Evolutionary conservation across 2,113 vertebrate genomes (phyloP), one percentile per base, ranked within the genome.

Genomic region (Pachycephala philippinensis): DNA sequence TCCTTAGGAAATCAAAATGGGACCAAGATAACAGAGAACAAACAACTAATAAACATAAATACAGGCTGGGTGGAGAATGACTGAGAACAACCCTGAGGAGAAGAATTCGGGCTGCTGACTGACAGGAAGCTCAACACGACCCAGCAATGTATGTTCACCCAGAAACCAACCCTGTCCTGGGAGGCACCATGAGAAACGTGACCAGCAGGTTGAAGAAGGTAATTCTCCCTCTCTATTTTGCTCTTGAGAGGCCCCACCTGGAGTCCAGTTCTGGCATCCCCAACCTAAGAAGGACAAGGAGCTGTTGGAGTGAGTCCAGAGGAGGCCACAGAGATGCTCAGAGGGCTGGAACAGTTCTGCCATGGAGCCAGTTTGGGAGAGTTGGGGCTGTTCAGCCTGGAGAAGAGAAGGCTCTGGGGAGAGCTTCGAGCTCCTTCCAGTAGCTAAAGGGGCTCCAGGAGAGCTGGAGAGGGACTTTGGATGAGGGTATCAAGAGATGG

Each of bases 151-250:
- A 30, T 35, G 26, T 18, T 60, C 31, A 35, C 27, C 22, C 33
- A 44, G 31, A 50, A 42, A 52, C 7, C 52, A 69, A 9, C 5
- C 26, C 12, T 31, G 39, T 61, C 30, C 61, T 54, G 40, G 40
- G 40, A 60, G 23, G 26, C 26, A 27, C 26, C 39, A n/a, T 6
- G 13, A 54, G 11, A 54, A 54, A 54, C 0, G 0, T 10, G 20
- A 60, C 16, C n/a, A 47, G 30, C 40, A 69, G 21, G 17, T 4
- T 5, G 5, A 54, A 14, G 21, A 54, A 70, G 16, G 21, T 16
- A 15, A 54, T 83, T 54, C 30, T 75, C 10, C 24, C n/a, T 47
- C 54, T 69, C n/a, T 19, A 1, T 22, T 69, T 15, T 35, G 30
- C 47, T 54, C 45, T 15, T 54, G 54, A 54, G 11, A 47, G 17